Evolutionary conservation across 2,888 invertebrate genomes (phyloP), one percentile per base, ranked within the genome.

Genomic region (Volucella inflata): DNA sequence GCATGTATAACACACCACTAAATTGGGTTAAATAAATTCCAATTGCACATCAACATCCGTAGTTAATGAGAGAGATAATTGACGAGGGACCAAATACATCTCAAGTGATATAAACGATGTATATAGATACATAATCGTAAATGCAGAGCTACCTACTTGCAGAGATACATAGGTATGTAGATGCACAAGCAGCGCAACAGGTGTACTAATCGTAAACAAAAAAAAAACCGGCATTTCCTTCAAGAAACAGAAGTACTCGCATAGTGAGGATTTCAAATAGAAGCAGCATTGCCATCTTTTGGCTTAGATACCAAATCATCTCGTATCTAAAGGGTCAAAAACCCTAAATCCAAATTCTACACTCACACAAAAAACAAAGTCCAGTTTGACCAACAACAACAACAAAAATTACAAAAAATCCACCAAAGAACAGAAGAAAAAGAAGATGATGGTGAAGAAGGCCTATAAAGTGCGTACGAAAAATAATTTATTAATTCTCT

Each of bases 11-110:
- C 12, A 46, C 21, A 38, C 30, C 53, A 65, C 44, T 16, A 51
- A 77, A 77, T 70, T 82, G 64, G 80, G 81, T 82, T 82, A 71
- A 81, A 76, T 53, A 59, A 75, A 75, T 57, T 78, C 62, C 17
- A 57, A 50, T 57, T 46, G 51, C 60, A 53, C 40, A 62, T 62
- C 55, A 53, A 44, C 44, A 21, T 57, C 30, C 14, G 50, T 38
- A 67, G 16, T 48, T 53, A 55, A 62, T 71, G 59, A 76, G 14
- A 38, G 44, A 53, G 57, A 46, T 44, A 60, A 65, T 64, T 75
- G 50, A 67, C 51, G 44, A 40, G 17, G 8, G 11, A n/a, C 16
- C 40, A 48, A 70, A 36, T 36, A 59, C n/a, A 38, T 60, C n/a
- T 8, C 14, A 11, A 4, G 14, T 30, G 12, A 44, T 30, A 30